Base-by-base conservation (phyloP, 2,888 invertebrate species). In the Cenopis cana region DNA sequence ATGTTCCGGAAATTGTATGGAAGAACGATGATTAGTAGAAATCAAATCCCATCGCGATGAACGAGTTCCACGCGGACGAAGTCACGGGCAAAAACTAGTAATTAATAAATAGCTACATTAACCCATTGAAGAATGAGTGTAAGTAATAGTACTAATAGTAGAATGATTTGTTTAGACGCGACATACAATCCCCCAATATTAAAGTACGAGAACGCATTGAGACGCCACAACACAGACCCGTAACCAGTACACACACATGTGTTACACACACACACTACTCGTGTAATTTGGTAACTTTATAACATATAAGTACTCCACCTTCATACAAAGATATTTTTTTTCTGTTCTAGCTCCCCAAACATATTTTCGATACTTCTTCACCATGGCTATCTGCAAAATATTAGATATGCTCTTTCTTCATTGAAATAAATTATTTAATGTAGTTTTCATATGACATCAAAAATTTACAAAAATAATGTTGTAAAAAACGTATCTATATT, bases 361-460 rank as follows among this genome's bases (percentile, higher is more conserved):
- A 66, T 61, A 61, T 67, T 67, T 71, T 61, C 56, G 71, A 54
- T 54, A 66, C 61, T 67, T 67, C 71, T 38, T 36, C 67, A 60
- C 60, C 71, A 46, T 55, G 60, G 60, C 69, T 73, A 73, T 73
- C 69, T 73, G 67, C n/a, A 71, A 71, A 71, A 70, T 36, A 70
- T 59, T 46, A 60, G 57, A 52, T 46, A n/a, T n/a, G n/a, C n/a
- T 71, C 52, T 61, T 62, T 29, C 46, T 67, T 72, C n/a, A 57
- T 59, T 33, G 24, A 9, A 4, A 24, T 59, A 55, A 55, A 18
- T 11, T 33, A 18, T 57, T 18, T 17, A 1, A 14, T 46, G 14
- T n/a, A 46, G 1, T n/a, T 46, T 46, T n/a, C 46, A 8, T 46
- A n/a, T 46, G n/a, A 8, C 46, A n/a, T n/a, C 46, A n/a, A 6